A percentile compares a stretch with the other conserved stretches of the same genome.
phyloP scores from a whole-genome alignment of 1,140 invertebrate genomes.

The Sinonovacula constricta region DNA sequence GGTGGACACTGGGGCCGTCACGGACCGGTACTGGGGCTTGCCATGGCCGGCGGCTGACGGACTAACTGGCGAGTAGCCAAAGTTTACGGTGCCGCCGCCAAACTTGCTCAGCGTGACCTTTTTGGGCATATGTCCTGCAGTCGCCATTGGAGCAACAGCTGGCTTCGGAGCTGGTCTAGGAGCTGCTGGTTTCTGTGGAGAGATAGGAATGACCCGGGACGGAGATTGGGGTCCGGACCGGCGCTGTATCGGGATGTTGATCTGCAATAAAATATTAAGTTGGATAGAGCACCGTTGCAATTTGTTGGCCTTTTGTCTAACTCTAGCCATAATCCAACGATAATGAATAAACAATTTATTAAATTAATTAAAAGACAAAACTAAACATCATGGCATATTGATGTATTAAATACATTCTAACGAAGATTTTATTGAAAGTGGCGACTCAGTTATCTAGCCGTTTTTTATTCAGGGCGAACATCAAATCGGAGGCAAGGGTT shows the following conservation, averaged over 20 bases:
- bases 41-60: not conserved
- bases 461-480: no score
- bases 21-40: constrained; percentile 15
- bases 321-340: no score
- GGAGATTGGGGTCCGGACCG: constrained; percentile 29
- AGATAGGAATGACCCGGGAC: constrained; percentile 26
- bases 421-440: no score
- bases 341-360: no score
- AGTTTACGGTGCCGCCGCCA: constrained; percentile 66
- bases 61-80: constrained; percentile 49
- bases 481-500: no score
- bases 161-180: constrained; percentile 13
- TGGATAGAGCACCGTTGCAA: not conserved
- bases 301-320: no score
- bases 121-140: constrained; percentile 65
- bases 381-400: no score
- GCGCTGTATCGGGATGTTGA: constrained; percentile 46
- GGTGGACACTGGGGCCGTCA: constrained; percentile 21
- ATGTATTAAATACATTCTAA: not conserved
- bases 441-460: no score
- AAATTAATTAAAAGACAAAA: no score
- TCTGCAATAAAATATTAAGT: constrained; percentile 11
- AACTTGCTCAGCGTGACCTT: constrained; percentile 65
- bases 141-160: constrained; percentile 51
- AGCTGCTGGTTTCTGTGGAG: constrained; percentile 42